Percentiles rank a stretch among this genome's conserved stretches.
These are phyloP conservation scores for Stenurella melanura DNA, from an alignment of 2,888 invertebrate species.

Conservation along the genomic window DNA sequence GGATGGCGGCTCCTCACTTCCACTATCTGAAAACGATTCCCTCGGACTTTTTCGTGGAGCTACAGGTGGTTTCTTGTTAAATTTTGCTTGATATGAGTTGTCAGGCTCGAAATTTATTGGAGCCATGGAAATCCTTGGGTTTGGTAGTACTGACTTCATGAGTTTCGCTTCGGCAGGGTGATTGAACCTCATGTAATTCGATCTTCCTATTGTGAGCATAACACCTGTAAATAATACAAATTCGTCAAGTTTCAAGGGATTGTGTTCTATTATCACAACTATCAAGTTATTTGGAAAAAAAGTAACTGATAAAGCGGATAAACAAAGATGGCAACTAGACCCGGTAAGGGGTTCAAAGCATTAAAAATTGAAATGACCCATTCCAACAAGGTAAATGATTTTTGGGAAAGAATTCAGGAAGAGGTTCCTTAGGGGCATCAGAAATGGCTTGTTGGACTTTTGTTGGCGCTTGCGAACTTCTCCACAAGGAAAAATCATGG, in stretches of 20 bases:
- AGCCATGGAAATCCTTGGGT: constrained; percentile 86
- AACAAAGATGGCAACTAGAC: too few species aligned
- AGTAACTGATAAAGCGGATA: too few species aligned
- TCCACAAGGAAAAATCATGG: too few species aligned
- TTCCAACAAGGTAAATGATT: too few species aligned
- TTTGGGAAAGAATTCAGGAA: too few species aligned
- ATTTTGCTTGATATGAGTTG: constrained; percentile 65
- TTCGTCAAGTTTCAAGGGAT: not conserved
- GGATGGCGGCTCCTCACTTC: constrained; percentile 75
- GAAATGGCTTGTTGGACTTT: too few species aligned
- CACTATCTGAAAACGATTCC: constrained; percentile 73
- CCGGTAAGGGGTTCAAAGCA: too few species aligned
- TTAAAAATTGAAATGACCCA: too few species aligned
- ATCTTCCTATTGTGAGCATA: constrained; percentile 92
- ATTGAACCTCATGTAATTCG: constrained; percentile 94
- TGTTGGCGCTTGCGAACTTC: too few species aligned
- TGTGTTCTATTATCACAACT: not conserved
- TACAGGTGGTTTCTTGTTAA: constrained; percentile 80
- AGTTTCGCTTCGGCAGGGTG: constrained; percentile 92
- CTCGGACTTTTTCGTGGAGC: constrained; percentile 77
- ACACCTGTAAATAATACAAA: constrained; percentile 79
- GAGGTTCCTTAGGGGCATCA: too few species aligned
- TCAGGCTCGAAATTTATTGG: constrained; percentile 81
- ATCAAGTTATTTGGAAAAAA: too few species aligned
- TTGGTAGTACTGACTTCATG: constrained; percentile 88